phyloP scores from a whole-genome alignment of 2,888 invertebrate species.

The Coleophora deauratella region DNA sequence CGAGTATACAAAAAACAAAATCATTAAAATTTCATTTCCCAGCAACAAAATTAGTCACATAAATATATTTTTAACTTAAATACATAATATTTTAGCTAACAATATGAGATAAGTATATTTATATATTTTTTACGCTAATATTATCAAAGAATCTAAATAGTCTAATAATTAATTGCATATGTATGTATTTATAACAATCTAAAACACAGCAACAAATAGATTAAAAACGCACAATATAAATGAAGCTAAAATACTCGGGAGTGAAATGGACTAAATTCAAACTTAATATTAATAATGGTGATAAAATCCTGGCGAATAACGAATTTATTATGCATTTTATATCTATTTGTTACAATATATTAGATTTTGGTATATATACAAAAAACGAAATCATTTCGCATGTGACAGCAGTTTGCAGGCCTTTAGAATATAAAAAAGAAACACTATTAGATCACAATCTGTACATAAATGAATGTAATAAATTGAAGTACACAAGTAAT shows the following conservation, averaged over 20 bases:
- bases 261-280: not conserved
- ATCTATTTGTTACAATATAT: slow-evolving; percentile 18
- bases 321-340: slow-evolving; percentile 4
- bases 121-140: slow-evolving; percentile 50
- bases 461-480: too few relatives aligned
- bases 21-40: not conserved
- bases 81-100: slow-evolving; percentile 45
- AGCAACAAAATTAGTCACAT: slow-evolving; percentile 44
- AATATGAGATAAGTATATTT: slow-evolving; percentile 56
- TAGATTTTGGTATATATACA: slow-evolving; percentile 17
- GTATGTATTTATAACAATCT: slow-evolving; percentile 28
- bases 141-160: slow-evolving; percentile 54
- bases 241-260: not conserved
- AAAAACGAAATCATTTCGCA: slow-evolving; percentile 11
- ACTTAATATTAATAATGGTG: too few relatives aligned
- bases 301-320: too few relatives aligned
- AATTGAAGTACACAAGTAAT: too few relatives aligned
- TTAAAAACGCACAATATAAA: slow-evolving; percentile 7
- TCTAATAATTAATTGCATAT: slow-evolving; percentile 39
- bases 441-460: too few relatives aligned
- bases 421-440: too few relatives aligned
- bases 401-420: slow-evolving; percentile 23
- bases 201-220: slow-evolving; percentile 29
- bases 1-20: not conserved
- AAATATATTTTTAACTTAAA: slow-evolving; percentile 40